Percentiles rank a stretch among this genome's conserved stretches.
These are phyloP conservation scores for Plotosus lineatus DNA, from an alignment of 2,113 vertebrate species.

Conservation along the genomic window DNA sequence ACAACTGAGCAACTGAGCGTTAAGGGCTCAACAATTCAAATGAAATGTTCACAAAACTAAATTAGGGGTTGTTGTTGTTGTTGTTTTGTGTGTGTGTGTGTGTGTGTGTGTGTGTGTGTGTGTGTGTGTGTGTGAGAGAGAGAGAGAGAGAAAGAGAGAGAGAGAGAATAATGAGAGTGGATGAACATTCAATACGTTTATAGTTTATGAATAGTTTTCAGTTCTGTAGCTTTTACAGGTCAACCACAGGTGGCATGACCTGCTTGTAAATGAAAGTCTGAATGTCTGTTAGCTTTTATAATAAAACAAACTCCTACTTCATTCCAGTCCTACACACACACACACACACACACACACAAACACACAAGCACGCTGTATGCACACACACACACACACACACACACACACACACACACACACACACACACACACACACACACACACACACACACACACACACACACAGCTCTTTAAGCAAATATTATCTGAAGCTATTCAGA, in stretches of 20 bases:
- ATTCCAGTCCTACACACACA: not conserved
- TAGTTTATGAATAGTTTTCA: not conserved
- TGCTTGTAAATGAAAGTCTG: slow-evolving; percentile 12
- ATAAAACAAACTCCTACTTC: slow-evolving; percentile 32
- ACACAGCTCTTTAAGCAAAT: slow-evolving; percentile 37
- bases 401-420: slow-evolving; percentile 28
- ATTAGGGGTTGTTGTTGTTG: too few relatives aligned
- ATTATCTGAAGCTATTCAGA: slow-evolving; percentile 43
- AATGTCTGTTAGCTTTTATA: slow-evolving; percentile 39
- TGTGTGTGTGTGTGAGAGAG: not conserved
- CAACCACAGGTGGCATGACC: slow-evolving; percentile 40
- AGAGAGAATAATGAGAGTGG: too few relatives aligned
- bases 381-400: slow-evolving; percentile 13
- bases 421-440: slow-evolving; percentile 21
- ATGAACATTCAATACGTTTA: not conserved
- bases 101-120: slow-evolving; percentile 12
- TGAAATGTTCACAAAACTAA: too few relatives aligned
- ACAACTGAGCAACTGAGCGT: too few relatives aligned
- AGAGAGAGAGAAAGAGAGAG: not conserved
- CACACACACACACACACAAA: slow-evolving; percentile 27
- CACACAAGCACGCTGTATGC: not conserved
- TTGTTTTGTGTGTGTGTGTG: not conserved
- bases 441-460: slow-evolving; percentile 31
- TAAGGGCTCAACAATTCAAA: too few relatives aligned
- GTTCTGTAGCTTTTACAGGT: not conserved